Conservation (phyloP, 1,140 invertebrate genomes). For the Lasioglossum albipes region DNA sequence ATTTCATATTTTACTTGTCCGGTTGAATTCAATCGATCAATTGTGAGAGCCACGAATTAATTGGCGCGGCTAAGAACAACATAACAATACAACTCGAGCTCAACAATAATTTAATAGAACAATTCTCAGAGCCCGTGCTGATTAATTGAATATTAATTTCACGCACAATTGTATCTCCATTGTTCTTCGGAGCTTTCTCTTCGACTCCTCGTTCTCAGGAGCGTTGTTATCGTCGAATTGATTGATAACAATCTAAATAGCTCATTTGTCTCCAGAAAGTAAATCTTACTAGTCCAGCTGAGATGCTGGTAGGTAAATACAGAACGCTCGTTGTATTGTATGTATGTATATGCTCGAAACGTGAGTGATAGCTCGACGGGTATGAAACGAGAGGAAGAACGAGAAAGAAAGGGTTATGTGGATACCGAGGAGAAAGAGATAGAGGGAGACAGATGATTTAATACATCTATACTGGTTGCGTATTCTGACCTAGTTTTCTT, state of each 20-base stretch:
- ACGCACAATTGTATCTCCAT: slow-evolving; percentile 19
- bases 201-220: neutral
- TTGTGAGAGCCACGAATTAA: too few relatives aligned
- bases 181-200: slow-evolving; percentile 23
- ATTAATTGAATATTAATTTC: slow-evolving; percentile 34
- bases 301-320: neutral
- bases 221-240: neutral
- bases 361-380: slow-evolving; percentile 9
- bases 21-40: too few relatives aligned
- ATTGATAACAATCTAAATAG: slow-evolving; percentile 42
- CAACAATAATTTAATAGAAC: too few relatives aligned
- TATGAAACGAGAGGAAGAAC: neutral
- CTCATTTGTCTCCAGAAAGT: slow-evolving; percentile 17
- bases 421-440: neutral
- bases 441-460: slow-evolving; percentile 32
- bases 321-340: too few relatives aligned
- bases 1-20: too few relatives aligned
- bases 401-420: slow-evolving; percentile 8
- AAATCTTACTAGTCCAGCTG: neutral
- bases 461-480: slow-evolving; percentile 41
- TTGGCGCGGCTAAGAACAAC: too few relatives aligned
- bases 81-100: too few relatives aligned
- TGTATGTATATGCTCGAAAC: neutral
- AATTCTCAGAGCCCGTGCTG: slow-evolving; percentile 4
- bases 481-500: slow-evolving; percentile 50